Base-by-base conservation (phyloP, 2,888 invertebrate genomes). In the Spatulosminthurus flaviceps region DNA sequence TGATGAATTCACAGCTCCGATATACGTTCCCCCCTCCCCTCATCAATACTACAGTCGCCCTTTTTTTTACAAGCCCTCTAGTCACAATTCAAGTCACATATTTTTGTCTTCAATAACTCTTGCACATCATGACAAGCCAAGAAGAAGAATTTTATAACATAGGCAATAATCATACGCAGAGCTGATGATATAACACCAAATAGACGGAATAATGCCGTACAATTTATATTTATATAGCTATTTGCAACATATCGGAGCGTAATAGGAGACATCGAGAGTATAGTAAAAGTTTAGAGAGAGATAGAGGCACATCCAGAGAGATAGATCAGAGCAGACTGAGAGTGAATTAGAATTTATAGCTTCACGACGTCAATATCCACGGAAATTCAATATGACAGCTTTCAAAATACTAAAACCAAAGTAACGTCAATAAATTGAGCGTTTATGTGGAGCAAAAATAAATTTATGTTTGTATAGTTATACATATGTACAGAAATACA, bases 281-380 rank as follows among this genome's bases (percentile, higher is more conserved):
- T 26, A 67, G 67, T 22, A 19, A 24, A 43, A 75, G 24, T 19
- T 24, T 1, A 75, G 34, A n/a, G 43, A 74, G 7, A 51, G 76
- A 67, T 22, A 42, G 34, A 28, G n/a, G 21, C 19, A 64, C 26
- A n/a, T n/a, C n/a, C n/a, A n/a, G n/a, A n/a, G n/a, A n/a, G n/a
- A n/a, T n/a, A n/a, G n/a, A n/a, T n/a, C n/a, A 4, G 51, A 67
- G 26, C 24, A 26, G 29, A 29, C 24, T 67, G 67, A 67, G 67
- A 67, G 67, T 26, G 29, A 28, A 64, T 51, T 19, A 51, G 51
- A 51, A 51, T 51, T 51, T 51, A 51, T 51, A 51, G 51, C 51
- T 51, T 51, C 51, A 51, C 51, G 51, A 51, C 51, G 51, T 51
- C 51, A 51, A 51, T 51, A 51, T 51, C 5, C 16, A 51, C 51